phyloP scores from a whole-genome alignment of 2,797 vertebrate genomes.

The Malurus leucopterus region DNA sequence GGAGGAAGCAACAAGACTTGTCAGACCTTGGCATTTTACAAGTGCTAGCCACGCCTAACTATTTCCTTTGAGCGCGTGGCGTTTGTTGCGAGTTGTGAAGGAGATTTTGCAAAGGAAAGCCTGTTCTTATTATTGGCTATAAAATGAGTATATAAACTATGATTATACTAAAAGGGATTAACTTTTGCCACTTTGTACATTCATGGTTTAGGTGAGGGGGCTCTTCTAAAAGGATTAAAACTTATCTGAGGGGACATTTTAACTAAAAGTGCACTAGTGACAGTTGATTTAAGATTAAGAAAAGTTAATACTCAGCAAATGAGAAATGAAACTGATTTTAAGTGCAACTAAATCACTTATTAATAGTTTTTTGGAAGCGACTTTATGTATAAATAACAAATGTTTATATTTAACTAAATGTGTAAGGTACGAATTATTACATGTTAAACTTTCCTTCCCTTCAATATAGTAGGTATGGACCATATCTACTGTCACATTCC shows the following conservation, averaged over 20 bases:
- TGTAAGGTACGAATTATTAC: constrained; percentile 79
- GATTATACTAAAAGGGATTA: constrained; percentile 90
- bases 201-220: constrained; percentile 87
- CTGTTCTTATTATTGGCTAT: constrained; percentile 73
- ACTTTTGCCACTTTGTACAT: constrained; percentile 81
- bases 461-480: constrained; percentile 67
- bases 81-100: constrained; percentile 62
- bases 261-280: constrained; percentile 73
- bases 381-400: constrained; percentile 87
- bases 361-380: constrained; percentile 80
- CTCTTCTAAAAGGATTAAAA: constrained; percentile 82
- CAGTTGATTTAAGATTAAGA: constrained; percentile 73
- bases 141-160: constrained; percentile 80
- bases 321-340: constrained; percentile 71
- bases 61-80: constrained; percentile 69
- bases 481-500: constrained; percentile 77
- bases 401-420: constrained; percentile 86
- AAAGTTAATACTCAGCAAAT: constrained; percentile 74
- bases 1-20: constrained; percentile 76
- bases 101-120: constrained; percentile 82
- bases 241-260: constrained; percentile 81
- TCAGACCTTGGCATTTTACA: constrained; percentile 78
- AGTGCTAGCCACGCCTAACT: constrained; percentile 79
- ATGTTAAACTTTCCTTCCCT: constrained; percentile 72
- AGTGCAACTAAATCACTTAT: constrained; percentile 80